Evolutionary conservation across 2,797 vertebrate species (phyloP), one percentile per base, ranked within the genome.

Genomic region (Champsocephalus gunnari): DNA sequence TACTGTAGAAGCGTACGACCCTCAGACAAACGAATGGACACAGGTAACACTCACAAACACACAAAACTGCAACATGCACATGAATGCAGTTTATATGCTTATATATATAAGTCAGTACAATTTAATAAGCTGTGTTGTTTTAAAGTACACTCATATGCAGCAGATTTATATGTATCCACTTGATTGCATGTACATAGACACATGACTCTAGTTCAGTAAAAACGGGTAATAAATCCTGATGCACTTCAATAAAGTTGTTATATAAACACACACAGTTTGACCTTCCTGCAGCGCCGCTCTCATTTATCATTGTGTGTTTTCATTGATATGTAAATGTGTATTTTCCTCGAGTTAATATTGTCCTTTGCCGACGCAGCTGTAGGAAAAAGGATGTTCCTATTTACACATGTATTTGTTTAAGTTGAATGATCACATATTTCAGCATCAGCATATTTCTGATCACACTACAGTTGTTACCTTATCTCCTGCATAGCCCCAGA

Each of bases 11-110:
- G 95, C 98, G 63, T 99, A 99, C 0, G 98, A 99, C 88, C 98
- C 98, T 44, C 98, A 98, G 92, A 98, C 97, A 61, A 99, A 99
- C 44, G 97, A 99, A 89, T 99, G 98, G 98, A 96, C 96, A 74
- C 98, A 98, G 97, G 98, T 99, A 38, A 87, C 19, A 21, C 54
- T 71, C 70, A 3, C 38, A 41, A 8, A 85, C 47, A 38, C 38
- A 64, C 32, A 43, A 14, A 13, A 5, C 34, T 17, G 17, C 12
- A 55, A 57, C 44, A 54, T 6, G 47, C 17, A 28, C 16, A 55
- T 49, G 45, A 8, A 17, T 34, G n/a, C 28, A 70, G 43, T 68
- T 57, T 57, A 57, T 48, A 57, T 49, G 41, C 17, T 57, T 12
- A 19, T 19, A 19, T 19, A 19, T 19, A 19, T 19, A 1, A 28